Evolutionary conservation across 2,888 invertebrate species (phyloP).

Genomic region (Poecilobothrus nobilitatus): DNA sequence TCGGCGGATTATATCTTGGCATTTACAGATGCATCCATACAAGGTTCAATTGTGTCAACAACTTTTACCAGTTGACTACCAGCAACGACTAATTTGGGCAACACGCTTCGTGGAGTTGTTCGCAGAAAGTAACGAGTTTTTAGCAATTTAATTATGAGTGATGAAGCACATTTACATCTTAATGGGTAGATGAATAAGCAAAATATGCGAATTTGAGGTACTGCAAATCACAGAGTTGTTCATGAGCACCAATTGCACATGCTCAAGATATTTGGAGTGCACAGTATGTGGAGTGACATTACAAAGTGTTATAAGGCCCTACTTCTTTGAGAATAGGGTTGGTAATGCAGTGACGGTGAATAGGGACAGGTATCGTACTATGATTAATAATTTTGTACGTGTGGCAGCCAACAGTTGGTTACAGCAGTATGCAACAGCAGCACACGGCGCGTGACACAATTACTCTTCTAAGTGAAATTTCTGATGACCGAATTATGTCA

Average conservation of each 20-base stretch:
- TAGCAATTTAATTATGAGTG: slow-evolving; percentile 15
- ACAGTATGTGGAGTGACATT: slow-evolving; percentile 7
- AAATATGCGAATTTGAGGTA: slow-evolving; percentile 16
- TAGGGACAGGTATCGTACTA: no score
- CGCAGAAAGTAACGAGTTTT: slow-evolving; percentile 39
- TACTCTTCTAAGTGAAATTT: background rate
- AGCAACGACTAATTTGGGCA: slow-evolving; percentile 15
- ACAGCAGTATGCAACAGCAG: no score
- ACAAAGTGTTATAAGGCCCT: background rate
- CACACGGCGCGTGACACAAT: slow-evolving; percentile 12
- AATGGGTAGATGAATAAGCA: slow-evolving; percentile 16
- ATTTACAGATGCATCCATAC: slow-evolving; percentile 18
- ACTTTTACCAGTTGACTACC: slow-evolving; percentile 15
- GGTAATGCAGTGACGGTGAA: no score
- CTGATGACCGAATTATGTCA: no score
- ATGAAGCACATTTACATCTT: slow-evolving; percentile 13
- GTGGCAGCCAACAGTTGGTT: no score
- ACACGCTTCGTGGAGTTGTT: no score
- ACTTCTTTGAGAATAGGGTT: background rate
- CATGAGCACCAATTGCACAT: background rate
- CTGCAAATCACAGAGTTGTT: slow-evolving; percentile 15
- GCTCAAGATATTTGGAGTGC: background rate
- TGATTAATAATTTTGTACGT: no score
- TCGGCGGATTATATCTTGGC: slow-evolving; percentile 11
- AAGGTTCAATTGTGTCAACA: slow-evolving; percentile 19